phyloP scores from a whole-genome alignment of 2,888 invertebrate genomes.

The Cephus sareptanus region DNA sequence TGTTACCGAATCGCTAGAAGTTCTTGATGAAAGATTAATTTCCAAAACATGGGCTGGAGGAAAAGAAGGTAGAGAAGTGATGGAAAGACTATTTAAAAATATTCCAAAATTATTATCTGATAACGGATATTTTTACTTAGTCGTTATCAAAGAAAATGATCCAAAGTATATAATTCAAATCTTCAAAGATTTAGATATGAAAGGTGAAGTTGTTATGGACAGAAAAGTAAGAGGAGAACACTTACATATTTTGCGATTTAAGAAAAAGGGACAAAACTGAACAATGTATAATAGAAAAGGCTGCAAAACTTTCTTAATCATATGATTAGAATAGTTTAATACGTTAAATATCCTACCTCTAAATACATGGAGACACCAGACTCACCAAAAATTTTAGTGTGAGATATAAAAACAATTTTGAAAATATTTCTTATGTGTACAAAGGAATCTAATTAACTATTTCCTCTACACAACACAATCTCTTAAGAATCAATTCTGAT shows the following conservation, averaged over 20 bases:
- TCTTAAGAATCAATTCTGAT: no score
- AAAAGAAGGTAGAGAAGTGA: conserved; percentile 79
- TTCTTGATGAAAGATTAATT: conserved; percentile 68
- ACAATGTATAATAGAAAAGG: conserved; percentile 11
- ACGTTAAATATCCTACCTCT: no score
- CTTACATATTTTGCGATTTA: conserved; percentile 83
- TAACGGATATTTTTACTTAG: conserved; percentile 85
- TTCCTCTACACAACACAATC: no score
- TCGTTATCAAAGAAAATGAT: conserved; percentile 90
- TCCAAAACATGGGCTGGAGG: conserved; percentile 86
- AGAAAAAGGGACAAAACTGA: conserved; percentile 33
- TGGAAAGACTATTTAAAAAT: conserved; percentile 76
- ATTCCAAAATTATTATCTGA: conserved; percentile 79
- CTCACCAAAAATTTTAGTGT: conserved; percentile 19
- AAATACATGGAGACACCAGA: not conserved
- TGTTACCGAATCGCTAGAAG: conserved; percentile 83
- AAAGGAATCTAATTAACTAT: no score
- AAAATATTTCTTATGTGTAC: conserved; percentile 4
- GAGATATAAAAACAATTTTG: conserved; percentile 28
- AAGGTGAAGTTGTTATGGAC: conserved; percentile 73
- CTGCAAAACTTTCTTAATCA: not conserved
- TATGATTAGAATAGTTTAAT: not conserved
- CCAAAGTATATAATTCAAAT: conserved; percentile 76
- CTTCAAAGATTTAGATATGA: conserved; percentile 72
- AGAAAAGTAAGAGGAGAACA: conserved; percentile 89